Conservation (phyloP, 2,888 invertebrate genomes). For the Gisinianus flammeolus region DNA sequence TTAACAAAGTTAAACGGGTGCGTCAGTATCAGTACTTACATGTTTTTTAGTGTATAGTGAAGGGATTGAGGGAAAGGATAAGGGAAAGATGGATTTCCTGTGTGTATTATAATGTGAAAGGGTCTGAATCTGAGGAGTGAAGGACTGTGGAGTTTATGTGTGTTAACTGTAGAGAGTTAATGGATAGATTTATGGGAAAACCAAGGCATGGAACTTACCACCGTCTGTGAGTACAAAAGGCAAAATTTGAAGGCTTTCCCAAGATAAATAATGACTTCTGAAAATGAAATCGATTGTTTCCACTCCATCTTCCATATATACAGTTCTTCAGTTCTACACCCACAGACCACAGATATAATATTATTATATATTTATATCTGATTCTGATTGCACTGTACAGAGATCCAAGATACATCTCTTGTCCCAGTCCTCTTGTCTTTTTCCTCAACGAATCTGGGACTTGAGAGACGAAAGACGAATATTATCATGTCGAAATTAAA, state of each 20-base stretch:
- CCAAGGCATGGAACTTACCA: background rate
- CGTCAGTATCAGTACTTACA: too few relatives aligned
- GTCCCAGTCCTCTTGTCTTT: background rate
- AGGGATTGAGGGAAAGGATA: too few relatives aligned
- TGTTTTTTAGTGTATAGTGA: too few relatives aligned
- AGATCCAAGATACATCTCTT: too few relatives aligned
- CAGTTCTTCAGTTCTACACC: background rate
- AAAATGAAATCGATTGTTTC: conserved; percentile 27
- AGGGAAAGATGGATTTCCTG: too few relatives aligned
- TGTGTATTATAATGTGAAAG: too few relatives aligned
- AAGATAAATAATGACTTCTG: conserved; percentile 25
- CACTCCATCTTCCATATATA: background rate
- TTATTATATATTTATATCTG: background rate
- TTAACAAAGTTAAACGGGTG: too few relatives aligned
- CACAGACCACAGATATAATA: background rate
- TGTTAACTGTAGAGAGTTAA: background rate
- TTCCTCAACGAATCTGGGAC: background rate
- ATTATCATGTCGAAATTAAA: too few relatives aligned
- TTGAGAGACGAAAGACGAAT: too few relatives aligned
- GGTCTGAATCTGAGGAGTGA: too few relatives aligned
- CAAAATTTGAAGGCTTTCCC: background rate
- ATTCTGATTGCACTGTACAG: background rate
- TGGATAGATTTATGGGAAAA: background rate
- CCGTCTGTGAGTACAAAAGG: background rate
- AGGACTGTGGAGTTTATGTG: too few relatives aligned